These are phyloP conservation scores for Psammodynastes pulverulentus DNA, from an alignment of 2,113 vertebrate genomes.

Conservation along the genomic window DNA sequence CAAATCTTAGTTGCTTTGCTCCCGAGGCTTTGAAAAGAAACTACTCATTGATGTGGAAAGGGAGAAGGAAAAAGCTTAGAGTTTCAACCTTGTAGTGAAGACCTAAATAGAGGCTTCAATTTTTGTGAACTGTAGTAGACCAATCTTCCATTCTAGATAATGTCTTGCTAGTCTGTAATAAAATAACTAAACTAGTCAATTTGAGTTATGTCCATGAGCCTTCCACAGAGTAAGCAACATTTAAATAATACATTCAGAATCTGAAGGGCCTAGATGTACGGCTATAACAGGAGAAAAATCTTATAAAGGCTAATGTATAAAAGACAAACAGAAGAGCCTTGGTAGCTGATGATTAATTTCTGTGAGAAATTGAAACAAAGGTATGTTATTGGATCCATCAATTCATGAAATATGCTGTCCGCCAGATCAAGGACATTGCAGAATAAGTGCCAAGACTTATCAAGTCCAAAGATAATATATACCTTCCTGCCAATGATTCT, in stretches of 20 bases:
- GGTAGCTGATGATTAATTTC: not conserved
- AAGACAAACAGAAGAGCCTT: not conserved
- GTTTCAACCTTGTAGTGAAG: not conserved
- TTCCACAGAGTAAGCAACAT: not conserved
- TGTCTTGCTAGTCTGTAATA: not conserved
- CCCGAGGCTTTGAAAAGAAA: not conserved
- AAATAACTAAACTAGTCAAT: not conserved
- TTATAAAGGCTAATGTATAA: not conserved
- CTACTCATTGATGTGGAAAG: not conserved
- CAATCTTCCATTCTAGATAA: not conserved
- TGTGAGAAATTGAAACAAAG: not conserved
- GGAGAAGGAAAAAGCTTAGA: not conserved
- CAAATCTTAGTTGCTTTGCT: not conserved
- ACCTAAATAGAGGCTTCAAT: not conserved
- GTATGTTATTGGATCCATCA: not conserved
- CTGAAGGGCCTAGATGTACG: not conserved
- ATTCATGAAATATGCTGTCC: not conserved
- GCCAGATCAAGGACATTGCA: not conserved
- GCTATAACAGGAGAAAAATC: not conserved
- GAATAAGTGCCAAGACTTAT: not conserved
- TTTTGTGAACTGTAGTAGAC: not conserved
- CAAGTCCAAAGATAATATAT: not conserved
- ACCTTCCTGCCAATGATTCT: not conserved
- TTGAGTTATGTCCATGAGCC: not conserved
- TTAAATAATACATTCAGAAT: not conserved